Conservation (phyloP, 64 coral and sea anemone species). For the Dendrophyllia cribrosa region DNA sequence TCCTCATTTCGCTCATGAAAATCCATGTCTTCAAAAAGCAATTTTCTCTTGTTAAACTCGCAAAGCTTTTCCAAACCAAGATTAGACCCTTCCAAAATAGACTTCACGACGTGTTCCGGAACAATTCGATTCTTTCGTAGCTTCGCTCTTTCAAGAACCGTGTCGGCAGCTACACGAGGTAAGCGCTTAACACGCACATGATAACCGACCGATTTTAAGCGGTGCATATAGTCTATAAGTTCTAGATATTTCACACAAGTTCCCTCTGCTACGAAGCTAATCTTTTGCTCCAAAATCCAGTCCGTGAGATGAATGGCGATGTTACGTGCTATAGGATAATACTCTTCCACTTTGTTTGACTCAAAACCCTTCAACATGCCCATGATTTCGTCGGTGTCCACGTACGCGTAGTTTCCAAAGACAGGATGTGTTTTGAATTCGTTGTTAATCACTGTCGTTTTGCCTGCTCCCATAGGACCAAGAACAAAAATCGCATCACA, state of each 20-base stretch:
- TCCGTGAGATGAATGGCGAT: slow-evolving; percentile 97
- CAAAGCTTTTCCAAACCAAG: slow-evolving; percentile 81
- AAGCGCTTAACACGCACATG: slow-evolving; percentile 81
- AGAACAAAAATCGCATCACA: slow-evolving; percentile 95
- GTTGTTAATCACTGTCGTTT: slow-evolving; percentile 90
- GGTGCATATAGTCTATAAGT: slow-evolving; percentile 88
- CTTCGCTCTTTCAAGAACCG: slow-evolving; percentile 81
- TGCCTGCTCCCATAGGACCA: slow-evolving; percentile 98
- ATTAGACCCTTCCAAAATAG: slow-evolving; percentile 80
- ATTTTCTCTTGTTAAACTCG: slow-evolving; percentile 75
- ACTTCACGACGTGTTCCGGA: slow-evolving; percentile 87
- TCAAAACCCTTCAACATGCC: slow-evolving; percentile 88
- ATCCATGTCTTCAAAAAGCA: slow-evolving; percentile 88
- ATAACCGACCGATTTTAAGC: slow-evolving; percentile 87
- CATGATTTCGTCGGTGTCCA: slow-evolving; percentile 99
- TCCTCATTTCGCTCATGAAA: slow-evolving; percentile 58
- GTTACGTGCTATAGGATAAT: slow-evolving; percentile 92
- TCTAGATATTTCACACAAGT: slow-evolving; percentile 96
- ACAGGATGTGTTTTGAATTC: slow-evolving; percentile 87
- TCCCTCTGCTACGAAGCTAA: slow-evolving; percentile 96
- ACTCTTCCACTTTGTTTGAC: slow-evolving; percentile 91
- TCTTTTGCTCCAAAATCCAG: slow-evolving; percentile 97
- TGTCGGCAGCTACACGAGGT: slow-evolving; percentile 64
- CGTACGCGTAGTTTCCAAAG: slow-evolving; percentile 90
- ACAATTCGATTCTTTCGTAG: slow-evolving; percentile 86